Evolutionary conservation across 2,113 vertebrate species (phyloP).

Genomic region (Rhinogobius similis): DNA sequence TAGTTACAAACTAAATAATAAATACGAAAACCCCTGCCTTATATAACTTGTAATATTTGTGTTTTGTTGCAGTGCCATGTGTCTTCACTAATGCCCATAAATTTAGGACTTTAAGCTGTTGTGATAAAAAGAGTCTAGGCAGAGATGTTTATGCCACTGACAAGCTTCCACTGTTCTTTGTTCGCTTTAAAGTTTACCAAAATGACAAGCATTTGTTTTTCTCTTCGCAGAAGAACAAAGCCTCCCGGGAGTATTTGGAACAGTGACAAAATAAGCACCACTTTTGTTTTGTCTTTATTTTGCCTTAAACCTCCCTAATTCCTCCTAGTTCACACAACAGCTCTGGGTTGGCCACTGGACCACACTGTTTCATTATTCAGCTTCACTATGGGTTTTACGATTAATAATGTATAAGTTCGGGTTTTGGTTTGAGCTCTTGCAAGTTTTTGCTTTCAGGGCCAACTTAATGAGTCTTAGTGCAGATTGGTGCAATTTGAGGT

Average conservation of each 20-base stretch:
- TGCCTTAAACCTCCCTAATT: not conserved
- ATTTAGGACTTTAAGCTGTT: conserved; percentile 6
- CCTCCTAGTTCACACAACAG: not conserved
- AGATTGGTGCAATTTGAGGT: not conserved
- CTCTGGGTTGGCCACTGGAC: not conserved
- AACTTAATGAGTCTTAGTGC: not conserved
- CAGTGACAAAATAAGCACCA: not conserved
- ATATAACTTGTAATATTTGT: not conserved
- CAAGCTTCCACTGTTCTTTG: conserved; percentile 20
- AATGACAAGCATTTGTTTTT: not conserved
- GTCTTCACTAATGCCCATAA: not conserved
- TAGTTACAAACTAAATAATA: not conserved
- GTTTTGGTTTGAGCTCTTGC: conserved; percentile 12
- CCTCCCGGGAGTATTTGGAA: conserved; percentile 22
- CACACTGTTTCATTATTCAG: conserved; percentile 16
- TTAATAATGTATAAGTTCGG: conserved; percentile 30
- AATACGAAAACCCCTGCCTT: not conserved
- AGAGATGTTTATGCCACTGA: conserved; percentile 6
- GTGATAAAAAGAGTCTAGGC: not conserved
- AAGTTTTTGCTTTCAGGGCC: conserved; percentile 34
- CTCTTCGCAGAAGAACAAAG: conserved; percentile 27
- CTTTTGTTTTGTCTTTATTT: not conserved
- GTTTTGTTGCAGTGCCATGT: not conserved
- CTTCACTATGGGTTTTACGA: conserved; percentile 2
- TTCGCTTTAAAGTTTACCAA: conserved; percentile 21